These are phyloP conservation scores for Felis chaus DNA, from an alignment of 2,113 vertebrate genomes.

Conservation along the genomic window DNA sequence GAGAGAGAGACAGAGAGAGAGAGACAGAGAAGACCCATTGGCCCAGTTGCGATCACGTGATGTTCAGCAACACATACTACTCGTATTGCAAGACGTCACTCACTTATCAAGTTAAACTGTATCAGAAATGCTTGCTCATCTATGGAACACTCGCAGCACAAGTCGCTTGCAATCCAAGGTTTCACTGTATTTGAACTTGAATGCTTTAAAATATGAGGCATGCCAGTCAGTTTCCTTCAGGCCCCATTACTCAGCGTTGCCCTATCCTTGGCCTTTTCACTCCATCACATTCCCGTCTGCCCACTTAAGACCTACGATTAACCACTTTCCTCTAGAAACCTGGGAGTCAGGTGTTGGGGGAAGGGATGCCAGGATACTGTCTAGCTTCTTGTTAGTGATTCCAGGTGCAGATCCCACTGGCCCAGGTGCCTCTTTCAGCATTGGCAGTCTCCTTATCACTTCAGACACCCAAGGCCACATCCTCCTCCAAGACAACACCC, in stretches of 20 bases:
- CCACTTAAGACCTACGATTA: background rate
- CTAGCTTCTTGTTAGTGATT: background rate
- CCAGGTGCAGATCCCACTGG: background rate
- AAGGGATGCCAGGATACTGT: background rate
- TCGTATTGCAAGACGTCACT: no score
- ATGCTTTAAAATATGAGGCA: background rate
- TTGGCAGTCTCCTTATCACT: background rate
- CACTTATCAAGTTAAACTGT: no score
- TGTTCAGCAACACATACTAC: no score
- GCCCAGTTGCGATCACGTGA: no score
- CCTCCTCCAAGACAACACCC: background rate
- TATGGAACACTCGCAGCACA: no score
- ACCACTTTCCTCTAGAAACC: background rate
- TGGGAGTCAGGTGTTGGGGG: background rate
- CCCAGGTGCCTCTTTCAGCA: background rate
- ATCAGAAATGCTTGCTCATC: no score
- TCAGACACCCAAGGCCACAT: background rate
- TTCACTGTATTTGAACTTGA: background rate
- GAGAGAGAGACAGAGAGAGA: no score
- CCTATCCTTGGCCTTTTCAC: background rate
- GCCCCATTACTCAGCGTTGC: background rate
- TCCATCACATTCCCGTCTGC: background rate
- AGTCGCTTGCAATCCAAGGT: no score
- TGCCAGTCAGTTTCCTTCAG: background rate
- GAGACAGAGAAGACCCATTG: no score